phyloP scores from a whole-genome alignment of 2,113 vertebrate species.

The Hippocampus mohnikei region DNA sequence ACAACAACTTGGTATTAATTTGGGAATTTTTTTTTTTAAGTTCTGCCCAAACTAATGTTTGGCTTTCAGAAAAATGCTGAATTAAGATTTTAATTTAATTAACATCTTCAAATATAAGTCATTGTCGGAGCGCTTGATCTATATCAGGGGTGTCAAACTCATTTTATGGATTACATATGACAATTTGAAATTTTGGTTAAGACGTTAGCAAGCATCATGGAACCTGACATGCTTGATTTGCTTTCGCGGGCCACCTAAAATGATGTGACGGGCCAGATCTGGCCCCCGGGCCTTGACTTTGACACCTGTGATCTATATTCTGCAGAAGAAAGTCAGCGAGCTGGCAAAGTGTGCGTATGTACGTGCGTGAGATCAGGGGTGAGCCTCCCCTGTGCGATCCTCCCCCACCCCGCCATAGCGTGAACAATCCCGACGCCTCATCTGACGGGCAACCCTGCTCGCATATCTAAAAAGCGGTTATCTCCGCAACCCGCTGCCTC shows the following conservation, averaged over 20 bases:
- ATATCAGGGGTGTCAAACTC: conserved; percentile 4
- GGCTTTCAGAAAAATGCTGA: conserved; percentile 1
- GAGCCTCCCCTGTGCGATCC: conserved; percentile 64
- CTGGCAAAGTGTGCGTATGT: conserved; percentile 58
- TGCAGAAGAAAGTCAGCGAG: conserved; percentile 33
- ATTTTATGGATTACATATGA: too few species aligned
- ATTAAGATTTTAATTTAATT: background rate
- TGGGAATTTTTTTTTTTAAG: too few species aligned
- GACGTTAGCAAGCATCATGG: too few species aligned
- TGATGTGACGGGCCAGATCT: too few species aligned
- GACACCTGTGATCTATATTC: background rate
- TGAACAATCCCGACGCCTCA: conserved; percentile 71
- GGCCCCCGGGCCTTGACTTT: too few species aligned
- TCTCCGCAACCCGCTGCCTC: conserved; percentile 68
- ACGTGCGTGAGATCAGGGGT: conserved; percentile 52
- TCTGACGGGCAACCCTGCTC: conserved; percentile 66
- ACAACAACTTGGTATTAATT: too few species aligned
- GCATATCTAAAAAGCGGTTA: conserved; percentile 77
- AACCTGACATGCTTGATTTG: too few species aligned
- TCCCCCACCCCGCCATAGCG: conserved; percentile 63
- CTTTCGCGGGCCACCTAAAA: too few species aligned
- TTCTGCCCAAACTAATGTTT: too few species aligned
- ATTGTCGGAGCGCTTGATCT: conserved; percentile 57
- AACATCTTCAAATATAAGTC: conserved; percentile 19
- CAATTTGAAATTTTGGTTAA: too few species aligned